phyloP scores from a whole-genome alignment of 2,113 vertebrate species.

The Notarius lentiginosus region DNA sequence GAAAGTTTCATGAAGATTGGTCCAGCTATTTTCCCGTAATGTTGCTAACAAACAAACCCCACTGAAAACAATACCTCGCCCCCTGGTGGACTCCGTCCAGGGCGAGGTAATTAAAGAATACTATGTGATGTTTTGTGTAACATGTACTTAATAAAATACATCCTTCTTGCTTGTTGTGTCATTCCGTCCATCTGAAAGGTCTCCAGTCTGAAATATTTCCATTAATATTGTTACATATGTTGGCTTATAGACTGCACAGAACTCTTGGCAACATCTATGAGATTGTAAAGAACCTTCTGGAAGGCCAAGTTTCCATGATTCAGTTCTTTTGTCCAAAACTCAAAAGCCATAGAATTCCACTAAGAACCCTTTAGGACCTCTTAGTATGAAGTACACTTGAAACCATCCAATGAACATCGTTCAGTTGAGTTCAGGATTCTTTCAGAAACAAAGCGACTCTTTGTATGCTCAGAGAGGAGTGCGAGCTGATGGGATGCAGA shows the following conservation, averaged over 20 bases:
- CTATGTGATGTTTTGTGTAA: neutral
- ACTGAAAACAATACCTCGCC: too few species aligned
- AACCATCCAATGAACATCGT: neutral
- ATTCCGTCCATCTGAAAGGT: neutral
- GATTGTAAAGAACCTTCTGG: neutral
- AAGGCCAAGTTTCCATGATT: neutral
- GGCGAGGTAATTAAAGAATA: neutral
- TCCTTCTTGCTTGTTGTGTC: neutral
- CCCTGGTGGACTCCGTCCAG: too few species aligned
- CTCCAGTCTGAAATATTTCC: neutral
- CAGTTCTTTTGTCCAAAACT: neutral
- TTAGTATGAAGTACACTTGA: neutral
- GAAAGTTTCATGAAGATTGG: too few species aligned
- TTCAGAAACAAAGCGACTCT: constrained; percentile 14
- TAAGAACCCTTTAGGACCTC: neutral
- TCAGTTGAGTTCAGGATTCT: neutral
- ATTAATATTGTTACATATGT: neutral
- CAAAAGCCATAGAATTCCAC: neutral
- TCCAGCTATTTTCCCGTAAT: too few species aligned
- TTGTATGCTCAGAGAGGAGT: constrained; percentile 7
- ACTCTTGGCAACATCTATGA: neutral
- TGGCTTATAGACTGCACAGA: neutral
- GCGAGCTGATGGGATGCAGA: constrained; percentile 46
- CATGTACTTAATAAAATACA: neutral
- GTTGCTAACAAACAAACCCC: too few species aligned